phyloP scores from a whole-genome alignment of 2,113 vertebrate species.

The Leucosticte australis region DNA sequence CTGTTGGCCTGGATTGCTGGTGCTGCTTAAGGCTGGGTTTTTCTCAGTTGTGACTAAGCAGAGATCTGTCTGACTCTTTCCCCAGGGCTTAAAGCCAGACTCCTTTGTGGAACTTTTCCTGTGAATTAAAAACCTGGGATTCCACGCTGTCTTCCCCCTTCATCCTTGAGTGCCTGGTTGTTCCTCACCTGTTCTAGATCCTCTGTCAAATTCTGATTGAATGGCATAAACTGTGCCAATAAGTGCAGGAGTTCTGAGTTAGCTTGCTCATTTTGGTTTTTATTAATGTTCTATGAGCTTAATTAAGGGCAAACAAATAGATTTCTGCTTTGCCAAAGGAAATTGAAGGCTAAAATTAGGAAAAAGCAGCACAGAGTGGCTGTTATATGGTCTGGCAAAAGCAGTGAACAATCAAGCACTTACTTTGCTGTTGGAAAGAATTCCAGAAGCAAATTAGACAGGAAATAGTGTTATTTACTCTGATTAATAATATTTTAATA shows the following conservation, averaged over 20 bases:
- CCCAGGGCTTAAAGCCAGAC: neutral
- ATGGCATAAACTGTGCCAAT: neutral
- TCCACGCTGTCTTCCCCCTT: neutral
- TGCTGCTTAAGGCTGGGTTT: neutral
- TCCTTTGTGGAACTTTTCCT: neutral
- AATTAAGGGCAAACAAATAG: neutral
- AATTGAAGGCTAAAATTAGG: neutral
- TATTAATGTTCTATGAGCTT: neutral
- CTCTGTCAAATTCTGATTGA: neutral
- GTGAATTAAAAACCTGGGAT: neutral
- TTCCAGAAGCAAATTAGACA: neutral
- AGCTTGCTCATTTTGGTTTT: neutral
- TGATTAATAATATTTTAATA: neutral
- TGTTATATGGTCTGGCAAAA: neutral
- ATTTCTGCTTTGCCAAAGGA: neutral
- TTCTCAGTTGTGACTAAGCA: neutral
- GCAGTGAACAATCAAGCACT: neutral
- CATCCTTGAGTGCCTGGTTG: neutral
- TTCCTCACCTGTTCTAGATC: neutral
- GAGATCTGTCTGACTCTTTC: neutral
- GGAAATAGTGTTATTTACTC: neutral
- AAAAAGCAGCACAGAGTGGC: neutral
- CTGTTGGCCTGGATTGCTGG: neutral
- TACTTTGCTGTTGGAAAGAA: neutral
- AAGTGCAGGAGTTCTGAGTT: neutral